phyloP scores from a whole-genome alignment of 37 sponge, comb jelly and placozoan genomes.

The Aplysina aerophoba region DNA sequence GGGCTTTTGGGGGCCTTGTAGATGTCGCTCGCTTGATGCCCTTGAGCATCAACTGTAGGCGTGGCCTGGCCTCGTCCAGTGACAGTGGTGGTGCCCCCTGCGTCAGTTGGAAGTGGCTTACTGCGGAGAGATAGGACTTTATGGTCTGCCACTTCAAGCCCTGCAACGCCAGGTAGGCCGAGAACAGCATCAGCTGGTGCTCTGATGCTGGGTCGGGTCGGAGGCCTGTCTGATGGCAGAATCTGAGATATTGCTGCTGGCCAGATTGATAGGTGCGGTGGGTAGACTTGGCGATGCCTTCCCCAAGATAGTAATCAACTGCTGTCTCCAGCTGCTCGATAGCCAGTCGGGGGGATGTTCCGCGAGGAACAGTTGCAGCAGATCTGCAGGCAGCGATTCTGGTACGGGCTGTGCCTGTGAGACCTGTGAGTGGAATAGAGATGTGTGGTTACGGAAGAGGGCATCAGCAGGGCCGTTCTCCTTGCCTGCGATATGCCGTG shows the following conservation, averaged over 20 bases:
- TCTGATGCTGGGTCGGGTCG: slow-evolving; percentile 55
- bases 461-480: slow-evolving; percentile 63
- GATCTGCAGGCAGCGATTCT: not conserved
- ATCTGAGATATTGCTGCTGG: slow-evolving; percentile 12
- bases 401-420: slow-evolving; percentile 7
- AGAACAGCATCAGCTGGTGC: slow-evolving; percentile 27
- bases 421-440: slow-evolving; percentile 15
- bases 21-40: no score
- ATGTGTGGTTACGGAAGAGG: slow-evolving; percentile 37
- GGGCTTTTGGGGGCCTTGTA: no score
- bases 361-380: slow-evolving; percentile 13
- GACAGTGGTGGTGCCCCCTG: no score
- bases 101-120: slow-evolving; percentile 50
- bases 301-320: slow-evolving; percentile 31
- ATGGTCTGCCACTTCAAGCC: slow-evolving; percentile 41
- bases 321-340: slow-evolving; percentile 47
- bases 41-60: no score
- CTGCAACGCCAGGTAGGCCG: slow-evolving; percentile 38
- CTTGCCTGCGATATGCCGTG: slow-evolving; percentile 2
- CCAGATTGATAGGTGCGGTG: slow-evolving; percentile 46
- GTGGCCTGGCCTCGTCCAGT: no score
- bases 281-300: slow-evolving; percentile 54
- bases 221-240: slow-evolving; percentile 39
- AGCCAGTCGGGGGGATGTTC: slow-evolving; percentile 48
- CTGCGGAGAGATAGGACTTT: slow-evolving; percentile 59